These are phyloP conservation scores for Pandemis cinnamomeana DNA, from an alignment of 2,888 invertebrate species.

Conservation along the genomic window DNA sequence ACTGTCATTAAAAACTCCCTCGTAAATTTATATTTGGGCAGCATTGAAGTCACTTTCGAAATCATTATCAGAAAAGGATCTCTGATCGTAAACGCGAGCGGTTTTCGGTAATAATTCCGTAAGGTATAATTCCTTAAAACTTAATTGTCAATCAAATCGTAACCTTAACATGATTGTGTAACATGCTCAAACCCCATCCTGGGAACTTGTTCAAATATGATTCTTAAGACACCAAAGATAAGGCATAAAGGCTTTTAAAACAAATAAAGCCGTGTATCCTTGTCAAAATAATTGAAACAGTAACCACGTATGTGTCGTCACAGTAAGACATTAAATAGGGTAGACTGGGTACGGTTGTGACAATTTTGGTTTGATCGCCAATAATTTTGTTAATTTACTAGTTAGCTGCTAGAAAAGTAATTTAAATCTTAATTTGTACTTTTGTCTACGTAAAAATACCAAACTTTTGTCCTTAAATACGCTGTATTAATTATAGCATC, in stretches of 20 bases:
- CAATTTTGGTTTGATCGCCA: too few species aligned
- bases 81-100: conserved; percentile 58
- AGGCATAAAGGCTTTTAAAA: conserved; percentile 2
- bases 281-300: conserved; percentile 38
- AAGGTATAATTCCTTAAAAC: conserved; percentile 44
- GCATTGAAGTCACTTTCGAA: conserved; percentile 75
- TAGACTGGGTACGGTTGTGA: too few species aligned
- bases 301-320: conserved; percentile 39
- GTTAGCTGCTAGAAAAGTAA: too few species aligned
- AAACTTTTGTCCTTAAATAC: too few species aligned
- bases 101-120: conserved; percentile 53
- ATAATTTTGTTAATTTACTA: too few species aligned
- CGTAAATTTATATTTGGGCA: conserved; percentile 58
- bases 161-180: conserved; percentile 30
- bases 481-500: too few species aligned
- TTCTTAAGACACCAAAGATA: conserved; percentile 19
- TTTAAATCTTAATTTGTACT: too few species aligned
- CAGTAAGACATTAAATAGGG: conserved; percentile 42
- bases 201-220: not conserved
- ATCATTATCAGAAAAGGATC: conserved; percentile 64
- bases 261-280: conserved; percentile 26
- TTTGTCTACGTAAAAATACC: too few species aligned
- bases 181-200: conserved; percentile 12
- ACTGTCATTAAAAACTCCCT: conserved; percentile 62
- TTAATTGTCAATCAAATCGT: conserved; percentile 38